Conservation (phyloP, 2,888 invertebrate species). For the Drosophila putrida region DNA sequence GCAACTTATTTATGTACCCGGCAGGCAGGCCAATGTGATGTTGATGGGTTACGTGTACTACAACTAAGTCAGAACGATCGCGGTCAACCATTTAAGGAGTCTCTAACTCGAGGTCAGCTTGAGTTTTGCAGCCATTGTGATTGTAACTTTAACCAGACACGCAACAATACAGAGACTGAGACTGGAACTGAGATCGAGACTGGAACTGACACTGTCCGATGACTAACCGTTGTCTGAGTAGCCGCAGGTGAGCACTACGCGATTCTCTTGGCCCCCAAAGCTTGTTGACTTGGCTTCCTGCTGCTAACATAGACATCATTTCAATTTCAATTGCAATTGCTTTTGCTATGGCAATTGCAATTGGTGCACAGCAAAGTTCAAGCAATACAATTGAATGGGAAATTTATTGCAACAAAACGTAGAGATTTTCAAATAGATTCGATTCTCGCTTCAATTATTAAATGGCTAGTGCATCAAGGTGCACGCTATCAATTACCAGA, state of each 20-base stretch:
- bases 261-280: slow-evolving; percentile 19
- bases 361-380: slow-evolving; percentile 58
- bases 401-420: slow-evolving; percentile 70
- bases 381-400: slow-evolving; percentile 73
- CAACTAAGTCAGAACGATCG: slow-evolving; percentile 57
- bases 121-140: slow-evolving; percentile 40
- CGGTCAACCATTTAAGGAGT: slow-evolving; percentile 75
- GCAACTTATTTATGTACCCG: slow-evolving; percentile 44
- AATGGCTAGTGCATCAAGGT: slow-evolving; percentile 50
- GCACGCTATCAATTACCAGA: slow-evolving; percentile 55
- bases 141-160: slow-evolving; percentile 32
- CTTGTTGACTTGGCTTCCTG: slow-evolving; percentile 22
- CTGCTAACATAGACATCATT: slow-evolving; percentile 28
- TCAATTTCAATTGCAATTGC: slow-evolving; percentile 28
- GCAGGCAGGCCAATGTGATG: slow-evolving; percentile 26
- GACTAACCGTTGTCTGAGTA: slow-evolving; percentile 34
- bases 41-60: slow-evolving; percentile 51
- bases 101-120: slow-evolving; percentile 64
- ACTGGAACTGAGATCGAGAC: background rate
- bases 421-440: slow-evolving; percentile 37
- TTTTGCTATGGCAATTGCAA: slow-evolving; percentile 29
- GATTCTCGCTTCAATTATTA: slow-evolving; percentile 43
- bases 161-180: slow-evolving; percentile 11
- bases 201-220: slow-evolving; percentile 21
- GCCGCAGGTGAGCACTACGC: slow-evolving; percentile 28